phyloP scores from a whole-genome alignment of 2,888 invertebrate species.

The Hydrotaea cyrtoneurina region DNA sequence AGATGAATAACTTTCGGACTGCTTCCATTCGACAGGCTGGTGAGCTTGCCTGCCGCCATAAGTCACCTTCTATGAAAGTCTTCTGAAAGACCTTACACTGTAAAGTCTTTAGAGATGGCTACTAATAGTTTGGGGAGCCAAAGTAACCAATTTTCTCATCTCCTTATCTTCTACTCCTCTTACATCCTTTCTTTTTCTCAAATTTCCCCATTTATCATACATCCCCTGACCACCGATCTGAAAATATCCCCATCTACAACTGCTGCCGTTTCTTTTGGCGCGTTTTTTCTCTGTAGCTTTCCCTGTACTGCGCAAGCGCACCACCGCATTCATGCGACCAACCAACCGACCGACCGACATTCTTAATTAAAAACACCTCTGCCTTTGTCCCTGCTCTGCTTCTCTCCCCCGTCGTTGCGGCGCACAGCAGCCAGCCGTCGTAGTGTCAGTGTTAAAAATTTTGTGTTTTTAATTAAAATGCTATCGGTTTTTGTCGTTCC shows the following conservation, averaged over 20 bases:
- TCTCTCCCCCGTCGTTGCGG: constrained; percentile 42
- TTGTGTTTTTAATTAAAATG: constrained; percentile 71
- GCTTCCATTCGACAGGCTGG: too few relatives aligned
- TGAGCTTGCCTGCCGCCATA: too few relatives aligned
- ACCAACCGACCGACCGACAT: constrained; percentile 10
- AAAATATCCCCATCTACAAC: too few relatives aligned
- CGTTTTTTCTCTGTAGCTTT: neutral
- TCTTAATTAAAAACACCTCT: constrained; percentile 43
- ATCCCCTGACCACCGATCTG: neutral
- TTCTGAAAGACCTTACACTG: too few relatives aligned
- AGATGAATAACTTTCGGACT: too few relatives aligned
- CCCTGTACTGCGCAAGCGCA: neutral
- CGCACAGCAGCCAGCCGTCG: constrained; percentile 12
- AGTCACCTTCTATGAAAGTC: too few relatives aligned
- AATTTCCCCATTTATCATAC: neutral
- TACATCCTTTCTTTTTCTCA: too few relatives aligned
- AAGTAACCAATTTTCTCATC: too few relatives aligned
- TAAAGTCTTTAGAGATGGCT: too few relatives aligned
- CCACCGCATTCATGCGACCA: neutral
- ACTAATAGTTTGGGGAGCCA: too few relatives aligned
- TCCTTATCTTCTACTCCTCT: too few relatives aligned
- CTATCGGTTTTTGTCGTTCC: constrained; percentile 66
- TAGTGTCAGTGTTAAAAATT: constrained; percentile 68
- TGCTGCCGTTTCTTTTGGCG: neutral
- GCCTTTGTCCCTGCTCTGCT: neutral